Evolutionary conservation across 2,113 vertebrate genomes (phyloP).

Genomic region (Candoia aspera): DNA sequence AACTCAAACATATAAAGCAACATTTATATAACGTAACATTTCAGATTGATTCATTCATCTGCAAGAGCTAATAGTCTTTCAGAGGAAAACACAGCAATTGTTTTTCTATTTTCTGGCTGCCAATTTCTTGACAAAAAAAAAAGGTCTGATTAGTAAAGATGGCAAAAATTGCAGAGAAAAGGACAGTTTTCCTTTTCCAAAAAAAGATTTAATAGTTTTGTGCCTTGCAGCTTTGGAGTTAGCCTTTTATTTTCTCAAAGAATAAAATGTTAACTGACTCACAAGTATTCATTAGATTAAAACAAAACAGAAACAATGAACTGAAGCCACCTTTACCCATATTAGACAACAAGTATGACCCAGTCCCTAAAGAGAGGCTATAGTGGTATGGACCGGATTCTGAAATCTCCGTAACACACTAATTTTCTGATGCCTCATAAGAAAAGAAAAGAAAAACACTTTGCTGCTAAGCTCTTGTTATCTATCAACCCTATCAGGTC

Average conservation of each 20-base stretch:
- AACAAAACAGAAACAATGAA: background rate
- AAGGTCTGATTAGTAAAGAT: background rate
- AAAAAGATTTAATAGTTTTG: background rate
- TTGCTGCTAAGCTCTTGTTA: background rate
- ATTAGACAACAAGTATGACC: background rate
- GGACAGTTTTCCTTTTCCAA: too few species aligned
- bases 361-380: background rate
- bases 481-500: background rate
- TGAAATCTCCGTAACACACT: background rate
- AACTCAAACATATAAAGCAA: background rate
- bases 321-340: background rate
- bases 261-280: background rate
- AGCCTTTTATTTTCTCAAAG: background rate
- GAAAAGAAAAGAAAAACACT: background rate
- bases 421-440: background rate
- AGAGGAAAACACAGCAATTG: background rate
- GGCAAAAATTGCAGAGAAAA: background rate
- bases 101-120: background rate
- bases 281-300: background rate
- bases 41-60: background rate
- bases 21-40: background rate
- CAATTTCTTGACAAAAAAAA: background rate
- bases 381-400: background rate
- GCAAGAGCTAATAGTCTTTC: background rate
- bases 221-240: background rate